phyloP scores from a whole-genome alignment of 2,888 invertebrate species.

The Chrysina gloriosa region DNA sequence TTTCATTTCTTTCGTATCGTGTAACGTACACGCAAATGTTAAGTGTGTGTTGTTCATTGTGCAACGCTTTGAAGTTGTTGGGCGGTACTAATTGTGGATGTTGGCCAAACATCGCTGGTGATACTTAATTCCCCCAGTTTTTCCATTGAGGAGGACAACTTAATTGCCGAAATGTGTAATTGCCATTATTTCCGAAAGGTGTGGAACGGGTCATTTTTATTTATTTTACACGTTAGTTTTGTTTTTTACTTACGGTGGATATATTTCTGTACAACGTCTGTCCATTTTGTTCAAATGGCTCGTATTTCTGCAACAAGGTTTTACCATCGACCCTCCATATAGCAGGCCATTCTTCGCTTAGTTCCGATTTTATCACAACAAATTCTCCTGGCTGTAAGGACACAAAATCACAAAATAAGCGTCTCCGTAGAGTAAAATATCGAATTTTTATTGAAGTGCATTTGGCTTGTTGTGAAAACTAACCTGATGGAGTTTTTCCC shows the following conservation, averaged over 20 bases:
- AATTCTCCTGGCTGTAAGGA: slow-evolving; percentile 89
- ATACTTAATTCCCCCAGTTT: no score
- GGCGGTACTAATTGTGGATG: no score
- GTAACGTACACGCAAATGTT: no score
- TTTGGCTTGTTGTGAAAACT: slow-evolving; percentile 26
- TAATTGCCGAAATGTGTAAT: no score
- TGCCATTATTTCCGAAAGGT: no score
- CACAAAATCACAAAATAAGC: no score
- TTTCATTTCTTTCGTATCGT: no score
- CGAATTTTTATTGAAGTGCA: background rate
- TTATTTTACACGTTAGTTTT: background rate
- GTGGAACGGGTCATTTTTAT: no score
- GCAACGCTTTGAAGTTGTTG: no score
- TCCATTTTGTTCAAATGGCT: slow-evolving; percentile 85
- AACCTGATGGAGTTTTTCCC: slow-evolving; percentile 59
- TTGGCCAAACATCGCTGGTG: no score
- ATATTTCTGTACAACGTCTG: slow-evolving; percentile 86
- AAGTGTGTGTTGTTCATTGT: no score
- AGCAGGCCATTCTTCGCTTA: slow-evolving; percentile 84
- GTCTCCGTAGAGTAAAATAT: background rate
- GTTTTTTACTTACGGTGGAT: slow-evolving; percentile 78
- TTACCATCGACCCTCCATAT: slow-evolving; percentile 94
- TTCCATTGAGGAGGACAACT: no score
- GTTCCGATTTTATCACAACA: slow-evolving; percentile 85
- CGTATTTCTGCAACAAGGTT: slow-evolving; percentile 83